Base-by-base conservation (phyloP, 2,113 vertebrate species). In the Syngnathus scovelli region DNA sequence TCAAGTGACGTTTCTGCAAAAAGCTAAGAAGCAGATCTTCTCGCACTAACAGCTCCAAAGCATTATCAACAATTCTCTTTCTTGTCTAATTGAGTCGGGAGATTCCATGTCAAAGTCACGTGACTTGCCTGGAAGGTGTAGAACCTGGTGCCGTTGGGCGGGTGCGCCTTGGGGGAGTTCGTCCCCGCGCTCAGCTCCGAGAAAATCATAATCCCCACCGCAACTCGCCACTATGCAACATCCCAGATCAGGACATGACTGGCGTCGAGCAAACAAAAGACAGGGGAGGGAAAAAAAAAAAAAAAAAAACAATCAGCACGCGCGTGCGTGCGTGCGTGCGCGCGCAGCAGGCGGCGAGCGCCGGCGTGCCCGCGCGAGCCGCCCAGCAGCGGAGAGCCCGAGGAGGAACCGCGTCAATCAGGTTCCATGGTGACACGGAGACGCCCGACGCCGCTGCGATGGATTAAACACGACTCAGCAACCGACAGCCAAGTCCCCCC, bases 81-180 rank as follows among this genome's bases (percentile, higher is more conserved):
- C 10, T 15, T 19, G 46, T 49, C 5, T 49, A 6, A 56, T 56
- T 56, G 27, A 6, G 23, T 46, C 44, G 13, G 44, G 44, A 13
- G 44, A 46, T 46, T 46, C 44, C 12, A 27, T 16, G 27, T 16
- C 5, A 18, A 15, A 58, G 27, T 58, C 27, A 64, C 48, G 46
- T 38, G 46, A 90, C 96, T 94, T 95, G 94, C 97, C 96, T 99
- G 97, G 81, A 95, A 96, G 71, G 95, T 96, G 82, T 97, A 98
- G 90, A 95, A 97, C 74, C 97, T 90, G 52, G 96, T 99, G 86
- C 97, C 97, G 81, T 99, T 99, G 70, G 96, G 96, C 71, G 93
- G 96, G 86, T 99, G 95, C 78, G 95, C 93, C 92, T 98, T 99
- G 64, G 95, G 93, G 90, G 95, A 95, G 86, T 92, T 94, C 89